A percentile compares a stretch with the other conserved stretches of the same genome.
Evolutionary conservation across 2,888 invertebrate species (phyloP).

Genomic region (Sepioteuthis lessoniana): DNA sequence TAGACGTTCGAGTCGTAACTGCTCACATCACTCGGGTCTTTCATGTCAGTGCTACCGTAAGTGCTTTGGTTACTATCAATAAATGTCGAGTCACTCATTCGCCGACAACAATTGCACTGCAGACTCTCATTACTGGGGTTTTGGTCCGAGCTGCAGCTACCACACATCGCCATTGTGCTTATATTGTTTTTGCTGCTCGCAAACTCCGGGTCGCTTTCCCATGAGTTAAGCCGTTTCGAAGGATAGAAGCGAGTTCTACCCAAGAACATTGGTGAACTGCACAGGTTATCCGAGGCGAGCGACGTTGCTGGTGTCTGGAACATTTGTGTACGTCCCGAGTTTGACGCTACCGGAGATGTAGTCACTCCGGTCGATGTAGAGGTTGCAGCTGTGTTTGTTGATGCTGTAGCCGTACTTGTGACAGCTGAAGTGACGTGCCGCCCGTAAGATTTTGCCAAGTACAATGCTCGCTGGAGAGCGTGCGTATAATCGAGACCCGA

Average conservation of each 20-base stretch:
- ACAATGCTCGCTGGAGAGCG: constrained; percentile 34
- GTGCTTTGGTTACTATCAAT: constrained; percentile 64
- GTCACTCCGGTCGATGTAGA: not conserved
- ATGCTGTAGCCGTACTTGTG: constrained; percentile 34
- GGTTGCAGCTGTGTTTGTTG: constrained; percentile 15
- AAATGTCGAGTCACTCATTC: constrained; percentile 50
- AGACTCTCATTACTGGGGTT: constrained; percentile 58
- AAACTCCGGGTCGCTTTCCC: constrained; percentile 56
- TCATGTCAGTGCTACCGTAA: constrained; percentile 64
- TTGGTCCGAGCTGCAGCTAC: constrained; percentile 60
- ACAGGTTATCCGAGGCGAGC: not conserved
- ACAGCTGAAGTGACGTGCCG: not conserved
- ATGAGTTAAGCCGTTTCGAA: not conserved
- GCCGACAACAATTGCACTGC: constrained; percentile 55
- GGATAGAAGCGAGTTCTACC: constrained; percentile 39
- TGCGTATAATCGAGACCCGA: constrained; percentile 25
- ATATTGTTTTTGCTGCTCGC: constrained; percentile 52
- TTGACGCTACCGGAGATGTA: not conserved
- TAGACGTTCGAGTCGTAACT: constrained; percentile 64
- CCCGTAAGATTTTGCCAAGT: constrained; percentile 46
- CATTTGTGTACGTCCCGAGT: constrained; percentile 53
- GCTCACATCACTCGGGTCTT: constrained; percentile 63
- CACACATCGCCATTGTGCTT: constrained; percentile 58
- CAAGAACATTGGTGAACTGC: constrained; percentile 38
- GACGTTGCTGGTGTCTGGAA: constrained; percentile 14